Evolutionary conservation across 2,888 invertebrate species (phyloP), one percentile per base, ranked within the genome.

Genomic region (Priocnemis perturbator): DNA sequence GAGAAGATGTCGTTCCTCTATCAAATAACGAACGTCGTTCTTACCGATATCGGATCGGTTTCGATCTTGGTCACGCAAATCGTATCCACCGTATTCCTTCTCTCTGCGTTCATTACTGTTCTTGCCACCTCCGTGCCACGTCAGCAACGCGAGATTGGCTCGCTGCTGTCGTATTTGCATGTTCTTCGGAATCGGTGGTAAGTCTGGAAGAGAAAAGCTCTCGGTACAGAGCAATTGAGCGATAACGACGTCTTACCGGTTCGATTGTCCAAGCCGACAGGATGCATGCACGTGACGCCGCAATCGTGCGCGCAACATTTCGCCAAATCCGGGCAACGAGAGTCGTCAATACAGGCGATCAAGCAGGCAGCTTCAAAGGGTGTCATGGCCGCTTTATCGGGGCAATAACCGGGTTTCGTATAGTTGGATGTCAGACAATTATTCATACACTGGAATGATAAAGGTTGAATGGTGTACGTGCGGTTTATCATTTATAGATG

Each of bases 1-100:
- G 14, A 93, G 89, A 78, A 94, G 93, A 76, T 93, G 94, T 63
- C 95, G 92, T 77, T 93, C 93, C 86, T 95, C 94, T 1, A 95
- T 87, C 19, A 94, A 87, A 80, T 92, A 94, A 37, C 93, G 85
- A 0, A 92, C 45, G 0, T 60, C 53, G 17, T 30, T 47, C 2
- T 37, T 26, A 1, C 7, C 11, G 37, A 11, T 7, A 37, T 5
- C 37, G 37, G 37, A 37, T 4, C 17, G 11, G 74, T 64, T 19
- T 26, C 52, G 14, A 74, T 73, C 0, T 14, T 9, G 15, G 7
- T 37, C 37, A 11, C 14, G 37, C 7, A 11, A 1, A 11, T 37
- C 37, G 37, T 37, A 11, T 37, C 37, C 37, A 11, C 7, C 37
- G 14, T 26, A 5, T 26, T 26, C 26, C 26, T 26, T 26, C 3